phyloP scores from a whole-genome alignment of 2,113 vertebrate species.

The Mirounga angustirostris region DNA sequence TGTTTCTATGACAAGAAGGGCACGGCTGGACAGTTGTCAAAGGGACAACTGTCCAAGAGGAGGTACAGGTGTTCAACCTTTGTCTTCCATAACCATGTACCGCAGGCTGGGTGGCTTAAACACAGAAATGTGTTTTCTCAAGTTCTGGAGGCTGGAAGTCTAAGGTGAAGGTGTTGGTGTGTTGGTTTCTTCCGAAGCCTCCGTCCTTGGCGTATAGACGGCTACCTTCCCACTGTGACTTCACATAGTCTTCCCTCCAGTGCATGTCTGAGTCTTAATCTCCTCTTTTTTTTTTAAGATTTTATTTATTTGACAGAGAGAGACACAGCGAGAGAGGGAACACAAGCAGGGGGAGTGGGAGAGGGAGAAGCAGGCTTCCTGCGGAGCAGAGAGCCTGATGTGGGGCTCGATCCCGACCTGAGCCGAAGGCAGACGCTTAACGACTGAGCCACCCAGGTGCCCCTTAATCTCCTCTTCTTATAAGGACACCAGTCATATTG shows the following conservation, averaged over 20 bases:
- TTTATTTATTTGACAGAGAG: too few species aligned
- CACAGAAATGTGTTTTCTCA: neutral
- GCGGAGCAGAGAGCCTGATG: too few species aligned
- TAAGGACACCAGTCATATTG: neutral
- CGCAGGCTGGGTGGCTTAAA: neutral
- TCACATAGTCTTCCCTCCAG: neutral
- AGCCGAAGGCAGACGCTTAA: too few species aligned
- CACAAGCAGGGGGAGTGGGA: too few species aligned
- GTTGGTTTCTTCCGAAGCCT: neutral
- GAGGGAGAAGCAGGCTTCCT: too few species aligned
- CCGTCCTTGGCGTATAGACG: neutral
- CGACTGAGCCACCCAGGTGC: too few species aligned
- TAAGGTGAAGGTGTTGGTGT: neutral
- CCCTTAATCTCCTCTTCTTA: neutral
- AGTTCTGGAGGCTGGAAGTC: neutral
- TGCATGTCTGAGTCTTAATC: neutral
- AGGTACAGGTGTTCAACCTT: neutral
- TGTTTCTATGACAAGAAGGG: neutral
- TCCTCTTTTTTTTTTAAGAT: neutral
- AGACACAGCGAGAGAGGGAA: too few species aligned
- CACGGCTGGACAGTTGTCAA: neutral
- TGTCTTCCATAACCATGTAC: neutral
- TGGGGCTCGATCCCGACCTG: too few species aligned
- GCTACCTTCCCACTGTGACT: neutral
- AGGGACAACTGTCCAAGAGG: neutral